Evolutionary conservation across 1,140 invertebrate genomes (phyloP), one percentile per base, ranked within the genome.

Genomic region (Samia ricini): DNA sequence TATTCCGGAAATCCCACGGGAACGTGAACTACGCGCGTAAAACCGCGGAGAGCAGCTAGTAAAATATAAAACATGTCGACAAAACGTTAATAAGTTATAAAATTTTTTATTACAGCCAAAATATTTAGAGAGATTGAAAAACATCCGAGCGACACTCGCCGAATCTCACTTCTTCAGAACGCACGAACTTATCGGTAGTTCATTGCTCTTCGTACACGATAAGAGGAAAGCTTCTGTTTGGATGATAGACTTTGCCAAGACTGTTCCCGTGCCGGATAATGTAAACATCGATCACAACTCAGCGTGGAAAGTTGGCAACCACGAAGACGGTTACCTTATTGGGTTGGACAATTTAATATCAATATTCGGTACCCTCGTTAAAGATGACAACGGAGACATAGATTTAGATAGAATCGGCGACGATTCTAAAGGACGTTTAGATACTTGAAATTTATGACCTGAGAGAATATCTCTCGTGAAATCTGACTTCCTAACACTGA

Each of bases 241-340:
- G 98, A 94, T 99, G 91, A 99, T 99, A 60, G 98, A 99, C 91
- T 99, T 99, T 90, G 98, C 98, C 7, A 99, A 99, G 89, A 99
- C 97, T 2, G 93, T 97, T 54, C 94, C 94, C 15, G 90, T 99
- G 52, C 97, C 97, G 2, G 92, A 94, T 1, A 92, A 94, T 59
- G 81, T 96, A 51, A 90, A 85, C 50, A 96, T 99, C 60, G 93
- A 94, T 63, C 98, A 99, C 83, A 93, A 94, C 60, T 93, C 93
- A 7, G 93, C 94, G 48, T 99, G 98, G 98, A 94, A 95, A 69
- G 96, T 98, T 29, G 98, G 98, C n/a, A 99, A 99, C 86, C 98
- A 99, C 79, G 98, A 99, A 91, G 98, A 99, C 83, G 98, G 98
- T 24, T 99, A 99, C 89, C 92, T 99, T 57, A 96, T 97, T 68